Percentiles rank a stretch among this genome's conserved stretches.
Evolutionary conservation across 2,797 vertebrate species (phyloP).

Genomic region (Pseudotriccus pelzelni): DNA sequence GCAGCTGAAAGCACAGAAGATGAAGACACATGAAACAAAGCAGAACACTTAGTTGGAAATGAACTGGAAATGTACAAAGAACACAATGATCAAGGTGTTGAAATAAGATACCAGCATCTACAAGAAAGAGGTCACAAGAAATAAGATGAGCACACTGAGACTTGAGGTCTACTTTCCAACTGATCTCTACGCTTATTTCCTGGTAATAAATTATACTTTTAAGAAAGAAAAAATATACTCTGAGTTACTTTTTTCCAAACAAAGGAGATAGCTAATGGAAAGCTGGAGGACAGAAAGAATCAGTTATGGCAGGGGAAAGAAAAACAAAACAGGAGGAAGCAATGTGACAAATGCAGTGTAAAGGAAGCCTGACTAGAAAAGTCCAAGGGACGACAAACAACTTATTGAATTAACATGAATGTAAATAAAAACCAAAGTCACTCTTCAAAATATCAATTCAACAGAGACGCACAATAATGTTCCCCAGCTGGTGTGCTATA

Average conservation of each 20-base stretch:
- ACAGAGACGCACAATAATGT: neutral
- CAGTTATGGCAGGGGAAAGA: neutral
- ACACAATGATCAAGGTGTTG: neutral
- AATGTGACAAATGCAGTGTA: neutral
- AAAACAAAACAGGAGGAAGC: slow-evolving; percentile 10
- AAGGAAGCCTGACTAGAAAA: neutral
- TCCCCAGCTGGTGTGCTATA: neutral
- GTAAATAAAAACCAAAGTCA: neutral
- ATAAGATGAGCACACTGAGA: neutral
- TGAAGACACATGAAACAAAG: neutral
- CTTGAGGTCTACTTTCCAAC: neutral
- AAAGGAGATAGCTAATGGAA: slow-evolving; percentile 46
- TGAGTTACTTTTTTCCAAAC: neutral
- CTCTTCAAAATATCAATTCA: neutral
- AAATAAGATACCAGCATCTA: neutral
- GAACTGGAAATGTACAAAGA: neutral
- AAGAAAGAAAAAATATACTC: neutral
- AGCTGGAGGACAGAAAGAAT: slow-evolving; percentile 15
- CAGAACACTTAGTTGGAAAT: neutral
- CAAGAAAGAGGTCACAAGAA: neutral
- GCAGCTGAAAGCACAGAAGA: neutral
- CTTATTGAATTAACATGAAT: neutral
- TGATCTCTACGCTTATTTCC: neutral
- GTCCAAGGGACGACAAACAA: neutral
- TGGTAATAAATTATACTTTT: slow-evolving; percentile 36